Evolutionary conservation across 2,113 vertebrate genomes (phyloP).

Genomic region (Anser brachyrhynchus): DNA sequence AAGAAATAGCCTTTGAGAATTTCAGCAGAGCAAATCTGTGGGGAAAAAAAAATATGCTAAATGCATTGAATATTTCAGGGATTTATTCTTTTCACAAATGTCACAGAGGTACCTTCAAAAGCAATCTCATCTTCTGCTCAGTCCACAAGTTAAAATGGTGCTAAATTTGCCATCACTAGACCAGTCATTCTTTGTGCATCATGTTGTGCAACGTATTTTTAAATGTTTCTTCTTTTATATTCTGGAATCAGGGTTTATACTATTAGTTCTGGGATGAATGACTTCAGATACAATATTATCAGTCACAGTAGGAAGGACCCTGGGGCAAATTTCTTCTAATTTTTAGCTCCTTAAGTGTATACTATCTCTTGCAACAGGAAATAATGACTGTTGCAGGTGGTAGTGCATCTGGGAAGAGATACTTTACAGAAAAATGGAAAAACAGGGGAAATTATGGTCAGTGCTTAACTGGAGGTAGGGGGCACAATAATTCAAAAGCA

Average conservation of each 20-base stretch:
- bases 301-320: not conserved
- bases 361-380: not conserved
- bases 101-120: not conserved
- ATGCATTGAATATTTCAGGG: not conserved
- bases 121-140: not conserved
- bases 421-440: not conserved
- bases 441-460: not conserved
- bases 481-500: not conserved
- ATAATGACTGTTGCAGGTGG: not conserved
- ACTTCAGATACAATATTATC: not conserved
- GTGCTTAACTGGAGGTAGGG: not conserved
- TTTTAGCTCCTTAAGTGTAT: not conserved
- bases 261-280: not conserved
- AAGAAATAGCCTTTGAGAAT: slow-evolving; percentile 8
- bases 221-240: not conserved
- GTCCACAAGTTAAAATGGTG: not conserved
- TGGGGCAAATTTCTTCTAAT: not conserved
- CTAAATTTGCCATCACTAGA: not conserved
- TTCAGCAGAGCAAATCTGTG: not conserved
- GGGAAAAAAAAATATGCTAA: not conserved
- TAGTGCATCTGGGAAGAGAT: not conserved
- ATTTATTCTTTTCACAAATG: not conserved
- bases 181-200: not conserved
- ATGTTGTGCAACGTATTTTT: fast-evolving
- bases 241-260: not conserved